phyloP scores from a whole-genome alignment of 2,888 invertebrate species.

The Actias luna region DNA sequence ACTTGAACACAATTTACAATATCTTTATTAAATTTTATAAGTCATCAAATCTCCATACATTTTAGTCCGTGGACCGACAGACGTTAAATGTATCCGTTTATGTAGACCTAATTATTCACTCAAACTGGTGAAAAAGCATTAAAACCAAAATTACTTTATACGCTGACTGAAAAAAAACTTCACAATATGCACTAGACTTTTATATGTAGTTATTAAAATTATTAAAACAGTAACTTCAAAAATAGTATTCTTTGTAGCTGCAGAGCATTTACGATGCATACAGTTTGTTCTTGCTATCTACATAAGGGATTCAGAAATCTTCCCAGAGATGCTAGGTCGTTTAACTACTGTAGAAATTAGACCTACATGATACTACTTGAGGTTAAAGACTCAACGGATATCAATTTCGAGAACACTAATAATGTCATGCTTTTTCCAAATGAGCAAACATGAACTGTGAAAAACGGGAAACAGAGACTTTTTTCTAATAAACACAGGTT shows the following conservation, averaged over 20 bases:
- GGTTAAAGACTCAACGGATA: too few species aligned
- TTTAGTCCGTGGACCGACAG: constrained; percentile 46
- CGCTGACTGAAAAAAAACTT: neutral
- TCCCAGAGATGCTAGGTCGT: too few species aligned
- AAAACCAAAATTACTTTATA: constrained; percentile 35
- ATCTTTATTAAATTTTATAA: constrained; percentile 52
- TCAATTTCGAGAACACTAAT: too few species aligned
- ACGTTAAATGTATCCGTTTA: constrained; percentile 71
- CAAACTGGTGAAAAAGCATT: constrained; percentile 50
- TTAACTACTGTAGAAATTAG: too few species aligned
- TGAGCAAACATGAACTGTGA: too few species aligned
- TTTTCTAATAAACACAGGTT: too few species aligned
- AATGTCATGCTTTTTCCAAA: too few species aligned
- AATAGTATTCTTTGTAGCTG: neutral
- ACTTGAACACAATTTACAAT: constrained; percentile 63
- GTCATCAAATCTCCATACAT: constrained; percentile 65
- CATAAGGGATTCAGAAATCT: too few species aligned
- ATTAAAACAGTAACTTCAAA: neutral
- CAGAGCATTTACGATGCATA: too few species aligned
- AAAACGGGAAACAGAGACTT: too few species aligned
- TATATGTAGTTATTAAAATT: neutral
- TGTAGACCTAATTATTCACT: constrained; percentile 58
- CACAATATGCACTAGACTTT: neutral
- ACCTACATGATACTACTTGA: too few species aligned
- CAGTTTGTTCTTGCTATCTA: too few species aligned